phyloP scores from a whole-genome alignment of 2,888 invertebrate genomes.

The Mythimna albipuncta region DNA sequence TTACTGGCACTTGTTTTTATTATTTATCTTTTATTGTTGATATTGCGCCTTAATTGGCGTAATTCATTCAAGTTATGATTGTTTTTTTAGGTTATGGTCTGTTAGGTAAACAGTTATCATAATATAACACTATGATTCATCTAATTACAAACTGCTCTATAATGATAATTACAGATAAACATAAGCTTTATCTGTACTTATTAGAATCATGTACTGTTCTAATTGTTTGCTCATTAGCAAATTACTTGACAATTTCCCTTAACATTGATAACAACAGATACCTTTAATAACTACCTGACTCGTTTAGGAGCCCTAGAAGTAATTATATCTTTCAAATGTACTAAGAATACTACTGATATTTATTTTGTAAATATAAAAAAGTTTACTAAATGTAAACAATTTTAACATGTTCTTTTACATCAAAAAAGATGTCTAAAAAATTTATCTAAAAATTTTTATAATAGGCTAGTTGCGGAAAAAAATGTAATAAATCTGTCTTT shows the following conservation, averaged over 20 bases:
- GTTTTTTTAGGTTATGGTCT: conserved; percentile 28
- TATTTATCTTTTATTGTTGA: conserved; percentile 31
- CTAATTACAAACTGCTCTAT: background rate
- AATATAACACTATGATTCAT: background rate
- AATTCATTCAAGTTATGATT: conserved; percentile 15
- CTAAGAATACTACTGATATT: conserved; percentile 7
- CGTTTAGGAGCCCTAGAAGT: background rate
- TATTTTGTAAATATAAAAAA: too few species aligned
- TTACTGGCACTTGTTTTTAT: conserved; percentile 27
- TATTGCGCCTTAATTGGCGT: conserved; percentile 37
- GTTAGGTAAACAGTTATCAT: conserved; percentile 17
- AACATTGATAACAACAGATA: background rate
- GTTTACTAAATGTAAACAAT: too few species aligned
- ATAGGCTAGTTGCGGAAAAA: too few species aligned
- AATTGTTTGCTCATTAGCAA: conserved; percentile 9
- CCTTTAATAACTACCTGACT: background rate
- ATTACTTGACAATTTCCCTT: conserved; percentile 20
- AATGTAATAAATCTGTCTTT: too few species aligned
- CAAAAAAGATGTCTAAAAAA: too few species aligned
- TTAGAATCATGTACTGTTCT: conserved; percentile 19
- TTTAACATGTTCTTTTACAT: too few species aligned
- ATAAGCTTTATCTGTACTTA: conserved; percentile 2
- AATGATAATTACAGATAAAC: conserved; percentile 13
- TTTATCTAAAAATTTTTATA: too few species aligned
- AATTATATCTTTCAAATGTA: background rate